Evolutionary conservation across 1,140 invertebrate species (phyloP).

Genomic region (Lucilia sericata): DNA sequence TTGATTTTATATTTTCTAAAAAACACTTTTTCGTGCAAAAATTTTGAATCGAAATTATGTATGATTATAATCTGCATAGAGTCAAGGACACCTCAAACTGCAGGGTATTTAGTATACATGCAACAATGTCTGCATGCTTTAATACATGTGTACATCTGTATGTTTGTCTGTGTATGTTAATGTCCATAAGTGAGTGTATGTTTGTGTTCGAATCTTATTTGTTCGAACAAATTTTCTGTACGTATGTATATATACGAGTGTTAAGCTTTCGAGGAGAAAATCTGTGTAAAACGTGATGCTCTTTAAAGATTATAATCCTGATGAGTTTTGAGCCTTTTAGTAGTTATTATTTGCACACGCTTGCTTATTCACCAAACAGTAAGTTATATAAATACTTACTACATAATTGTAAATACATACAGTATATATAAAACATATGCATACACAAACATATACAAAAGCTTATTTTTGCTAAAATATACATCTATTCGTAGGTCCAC

Average conservation of each 20-base stretch:
- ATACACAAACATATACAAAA: neutral
- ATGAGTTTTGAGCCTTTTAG: conserved; percentile 26
- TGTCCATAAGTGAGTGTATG: too few relatives aligned
- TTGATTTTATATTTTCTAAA: too few relatives aligned
- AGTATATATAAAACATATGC: neutral
- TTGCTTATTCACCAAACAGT: neutral
- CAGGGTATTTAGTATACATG: neutral
- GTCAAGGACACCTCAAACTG: too few relatives aligned
- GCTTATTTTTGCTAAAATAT: too few relatives aligned
- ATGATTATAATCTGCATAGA: too few relatives aligned
- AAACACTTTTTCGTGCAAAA: too few relatives aligned
- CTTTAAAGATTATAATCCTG: conserved; percentile 1
- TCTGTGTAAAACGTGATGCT: conserved; percentile 26
- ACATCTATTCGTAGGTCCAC: too few relatives aligned
- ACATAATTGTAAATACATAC: too few relatives aligned
- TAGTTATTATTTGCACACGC: neutral
- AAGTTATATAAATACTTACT: neutral
- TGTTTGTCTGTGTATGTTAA: neutral
- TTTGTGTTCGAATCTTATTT: neutral
- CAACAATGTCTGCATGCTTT: neutral
- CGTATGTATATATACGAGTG: neutral
- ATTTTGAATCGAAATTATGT: too few relatives aligned
- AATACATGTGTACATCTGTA: neutral
- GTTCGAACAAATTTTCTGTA: neutral
- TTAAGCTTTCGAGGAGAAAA: neutral